These are phyloP conservation scores for Actenoides hombroni DNA, from an alignment of 2,113 vertebrate genomes.

Conservation along the genomic window DNA sequence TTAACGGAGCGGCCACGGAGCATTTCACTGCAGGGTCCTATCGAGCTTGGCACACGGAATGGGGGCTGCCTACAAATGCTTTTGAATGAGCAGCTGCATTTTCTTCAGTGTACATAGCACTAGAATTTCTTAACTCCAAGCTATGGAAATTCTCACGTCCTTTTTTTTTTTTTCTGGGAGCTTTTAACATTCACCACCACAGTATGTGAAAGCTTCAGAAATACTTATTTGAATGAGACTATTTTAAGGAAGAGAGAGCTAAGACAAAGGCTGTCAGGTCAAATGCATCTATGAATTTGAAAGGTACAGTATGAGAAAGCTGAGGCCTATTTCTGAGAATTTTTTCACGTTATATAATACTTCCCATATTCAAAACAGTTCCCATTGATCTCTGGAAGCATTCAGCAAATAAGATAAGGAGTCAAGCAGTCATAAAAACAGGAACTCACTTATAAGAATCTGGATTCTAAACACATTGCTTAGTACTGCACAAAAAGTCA, in stretches of 20 bases:
- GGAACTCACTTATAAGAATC: background rate
- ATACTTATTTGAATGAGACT: background rate
- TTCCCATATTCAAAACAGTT: slow-evolving; percentile 2
- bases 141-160: background rate
- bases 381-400: slow-evolving; percentile 10
- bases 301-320: slow-evolving; percentile 1
- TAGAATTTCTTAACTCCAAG: background rate
- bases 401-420: slow-evolving; percentile 8
- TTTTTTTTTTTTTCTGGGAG: background rate
- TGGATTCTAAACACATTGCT: background rate
- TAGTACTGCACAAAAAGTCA: background rate
- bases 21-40: background rate
- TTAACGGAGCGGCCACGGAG: background rate
- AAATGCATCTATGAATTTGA: background rate
- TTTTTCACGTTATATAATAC: background rate
- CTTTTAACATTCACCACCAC: background rate
- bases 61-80: background rate
- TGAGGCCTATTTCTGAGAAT: background rate
- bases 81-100: background rate
- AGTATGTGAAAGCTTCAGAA: background rate
- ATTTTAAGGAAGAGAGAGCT: slow-evolving; percentile 1
- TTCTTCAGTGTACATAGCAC: background rate
- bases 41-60: background rate
- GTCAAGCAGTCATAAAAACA: background rate
- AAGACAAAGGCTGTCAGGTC: slow-evolving; percentile 10